Evolutionary conservation across 2,113 vertebrate species (phyloP), one percentile per base, ranked within the genome.

Genomic region (Cromileptes altivelis): DNA sequence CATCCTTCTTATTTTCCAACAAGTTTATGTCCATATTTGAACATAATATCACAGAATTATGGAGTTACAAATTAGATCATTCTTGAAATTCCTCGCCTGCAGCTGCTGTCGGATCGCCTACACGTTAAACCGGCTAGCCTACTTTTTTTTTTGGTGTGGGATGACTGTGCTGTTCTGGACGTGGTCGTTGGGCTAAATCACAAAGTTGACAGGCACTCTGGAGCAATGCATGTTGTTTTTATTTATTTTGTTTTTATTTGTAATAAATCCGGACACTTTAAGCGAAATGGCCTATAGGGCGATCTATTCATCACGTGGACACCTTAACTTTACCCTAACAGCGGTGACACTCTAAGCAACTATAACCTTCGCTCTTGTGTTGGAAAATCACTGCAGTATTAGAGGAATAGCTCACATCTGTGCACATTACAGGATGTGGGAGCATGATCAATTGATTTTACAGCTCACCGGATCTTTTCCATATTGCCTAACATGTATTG

Each of bases 1-100:
- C 91, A 90, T 92, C 92, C 82, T 68, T 72, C 68, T 40, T 57
- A 70, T 91, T 85, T 77, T 70, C 70, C 80, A 68, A 73, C 84
- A 89, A 92, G 53, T 93, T 93, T 76, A 67, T 77, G 62, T 72
- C 78, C 80, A 85, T 78, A 81, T 90, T 78, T 74, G 56, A 89
- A 60, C 70, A 50, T 21, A 60, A 55, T 23, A 50, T 45, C 45
- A 8, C 6, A 25, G 37, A 56, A 53, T 37, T 37, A 37, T 14
- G 11, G 42, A 52, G 33, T 47, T 30, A 67, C 64, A 33, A 27
- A 70, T 63, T 0, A 25, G 78, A 63, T 75, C 27, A 30, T 60
- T 49, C 21, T 61, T n/a, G 25, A 65, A 71, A 85, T 65, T 4
- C 57, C 30, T 69, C 4, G 40, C 12, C 42, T 69, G 75, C 63